Percentiles rank a stretch among this genome's conserved stretches.
Evolutionary conservation across 2,888 invertebrate species (phyloP).

Genomic region (Troides oblongomaculatus): DNA sequence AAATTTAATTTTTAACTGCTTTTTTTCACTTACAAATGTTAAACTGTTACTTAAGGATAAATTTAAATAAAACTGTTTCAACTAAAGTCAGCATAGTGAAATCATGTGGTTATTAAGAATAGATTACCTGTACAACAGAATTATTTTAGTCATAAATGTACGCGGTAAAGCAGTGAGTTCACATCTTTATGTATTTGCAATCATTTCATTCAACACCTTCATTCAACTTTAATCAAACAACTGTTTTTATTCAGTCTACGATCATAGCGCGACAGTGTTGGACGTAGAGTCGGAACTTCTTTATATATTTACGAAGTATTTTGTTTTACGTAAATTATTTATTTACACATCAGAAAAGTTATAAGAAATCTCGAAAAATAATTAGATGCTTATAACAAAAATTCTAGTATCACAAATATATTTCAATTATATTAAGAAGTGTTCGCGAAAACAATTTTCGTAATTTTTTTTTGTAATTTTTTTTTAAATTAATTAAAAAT

Average conservation of each 20-base stretch:
- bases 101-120: no score
- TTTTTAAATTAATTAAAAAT: constrained; percentile 45
- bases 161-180: no score
- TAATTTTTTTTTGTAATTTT: constrained; percentile 2
- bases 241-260: constrained; percentile 47
- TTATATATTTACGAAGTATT: constrained; percentile 47
- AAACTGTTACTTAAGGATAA: no score
- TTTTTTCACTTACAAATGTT: no score
- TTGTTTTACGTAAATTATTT: constrained; percentile 43
- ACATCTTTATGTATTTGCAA: constrained; percentile 11
- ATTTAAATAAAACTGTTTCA: no score
- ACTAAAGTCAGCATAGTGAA: no score
- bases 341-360: constrained; percentile 32
- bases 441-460: not conserved
- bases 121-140: no score
- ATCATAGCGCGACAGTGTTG: constrained; percentile 56
- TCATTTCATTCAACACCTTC: constrained; percentile 26
- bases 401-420: not conserved
- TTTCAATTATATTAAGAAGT: constrained; percentile 15
- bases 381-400: constrained; percentile 19
- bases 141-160: no score
- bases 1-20: no score
- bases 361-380: constrained; percentile 17
- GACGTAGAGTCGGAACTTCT: constrained; percentile 45
- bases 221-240: constrained; percentile 26